phyloP scores from a whole-genome alignment of 2,113 vertebrate genomes.

The Rhabdornis inornatus region DNA sequence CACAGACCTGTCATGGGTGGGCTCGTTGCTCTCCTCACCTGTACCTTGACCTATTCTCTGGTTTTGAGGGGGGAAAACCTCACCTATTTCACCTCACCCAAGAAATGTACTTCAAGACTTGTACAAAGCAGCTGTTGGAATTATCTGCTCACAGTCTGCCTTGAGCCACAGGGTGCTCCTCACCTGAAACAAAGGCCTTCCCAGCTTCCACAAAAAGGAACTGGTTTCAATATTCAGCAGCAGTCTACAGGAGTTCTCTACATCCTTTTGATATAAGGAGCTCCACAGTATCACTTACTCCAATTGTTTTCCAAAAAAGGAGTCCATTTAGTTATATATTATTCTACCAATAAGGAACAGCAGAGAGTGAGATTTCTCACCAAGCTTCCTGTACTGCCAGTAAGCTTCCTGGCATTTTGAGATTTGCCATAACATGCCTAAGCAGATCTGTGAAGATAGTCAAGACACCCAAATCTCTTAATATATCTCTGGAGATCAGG shows the following conservation, averaged over 20 bases:
- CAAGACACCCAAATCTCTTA: conserved; percentile 33
- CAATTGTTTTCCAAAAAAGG: background rate
- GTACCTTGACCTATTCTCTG: background rate
- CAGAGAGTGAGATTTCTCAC: background rate
- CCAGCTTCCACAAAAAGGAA: background rate
- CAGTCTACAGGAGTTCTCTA: background rate
- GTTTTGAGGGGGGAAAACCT: background rate
- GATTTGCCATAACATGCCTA: conserved; percentile 28
- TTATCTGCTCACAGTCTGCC: background rate
- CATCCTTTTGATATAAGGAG: background rate
- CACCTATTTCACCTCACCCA: background rate
- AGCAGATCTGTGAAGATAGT: background rate
- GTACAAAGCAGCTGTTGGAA: background rate
- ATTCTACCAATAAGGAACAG: background rate
- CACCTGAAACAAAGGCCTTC: background rate
- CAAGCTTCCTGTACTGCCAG: background rate
- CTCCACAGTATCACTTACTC: background rate
- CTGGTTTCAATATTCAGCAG: background rate
- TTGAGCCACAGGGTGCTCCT: background rate
- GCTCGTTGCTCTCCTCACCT: background rate
- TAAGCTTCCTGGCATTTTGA: conserved; percentile 23
- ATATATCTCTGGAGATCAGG: background rate
- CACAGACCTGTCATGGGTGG: background rate
- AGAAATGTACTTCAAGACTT: background rate
- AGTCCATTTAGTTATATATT: background rate